These are phyloP conservation scores for Apeira syringaria DNA, from an alignment of 2,888 invertebrate species.

Conservation along the genomic window DNA sequence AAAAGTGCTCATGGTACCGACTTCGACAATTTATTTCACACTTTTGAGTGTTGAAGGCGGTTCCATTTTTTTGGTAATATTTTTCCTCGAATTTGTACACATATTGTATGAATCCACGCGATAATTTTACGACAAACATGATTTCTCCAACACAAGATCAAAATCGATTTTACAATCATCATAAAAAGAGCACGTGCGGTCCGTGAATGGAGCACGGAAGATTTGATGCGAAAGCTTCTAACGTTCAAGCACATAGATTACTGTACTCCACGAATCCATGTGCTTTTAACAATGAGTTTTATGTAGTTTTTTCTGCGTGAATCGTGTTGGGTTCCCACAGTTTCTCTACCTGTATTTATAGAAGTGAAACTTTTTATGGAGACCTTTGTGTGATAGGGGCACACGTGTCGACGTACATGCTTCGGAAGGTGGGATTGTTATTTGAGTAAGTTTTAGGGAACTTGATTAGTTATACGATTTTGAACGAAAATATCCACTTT, in stretches of 20 bases:
- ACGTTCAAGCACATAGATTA: neutral
- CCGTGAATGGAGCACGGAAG: conserved; percentile 7
- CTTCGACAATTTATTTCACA: too few relatives aligned
- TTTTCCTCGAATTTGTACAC: neutral
- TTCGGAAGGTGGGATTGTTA: conserved; percentile 3
- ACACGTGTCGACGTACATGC: conserved; percentile 12
- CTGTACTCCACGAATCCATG: neutral
- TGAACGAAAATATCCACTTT: too few relatives aligned
- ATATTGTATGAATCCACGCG: too few relatives aligned
- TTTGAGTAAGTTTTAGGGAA: neutral
- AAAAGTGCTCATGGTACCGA: too few relatives aligned
- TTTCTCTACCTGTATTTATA: conserved; percentile 30
- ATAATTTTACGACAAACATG: conserved; percentile 18
- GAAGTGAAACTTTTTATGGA: conserved; percentile 10
- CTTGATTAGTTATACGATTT: too few relatives aligned
- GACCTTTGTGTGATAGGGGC: conserved; percentile 15
- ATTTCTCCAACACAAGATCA: conserved; percentile 8
- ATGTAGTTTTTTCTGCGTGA: conserved; percentile 10
- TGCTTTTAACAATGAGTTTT: conserved; percentile 6
- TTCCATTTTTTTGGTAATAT: too few relatives aligned
- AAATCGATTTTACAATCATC: conserved; percentile 9
- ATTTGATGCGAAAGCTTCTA: neutral
- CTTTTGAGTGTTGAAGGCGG: too few relatives aligned
- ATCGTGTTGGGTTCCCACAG: conserved; percentile 26
- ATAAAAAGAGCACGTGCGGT: conserved; percentile 22